Conservation (phyloP, 1,140 invertebrate genomes). For the Drosophila pseudoananassae region DNA sequence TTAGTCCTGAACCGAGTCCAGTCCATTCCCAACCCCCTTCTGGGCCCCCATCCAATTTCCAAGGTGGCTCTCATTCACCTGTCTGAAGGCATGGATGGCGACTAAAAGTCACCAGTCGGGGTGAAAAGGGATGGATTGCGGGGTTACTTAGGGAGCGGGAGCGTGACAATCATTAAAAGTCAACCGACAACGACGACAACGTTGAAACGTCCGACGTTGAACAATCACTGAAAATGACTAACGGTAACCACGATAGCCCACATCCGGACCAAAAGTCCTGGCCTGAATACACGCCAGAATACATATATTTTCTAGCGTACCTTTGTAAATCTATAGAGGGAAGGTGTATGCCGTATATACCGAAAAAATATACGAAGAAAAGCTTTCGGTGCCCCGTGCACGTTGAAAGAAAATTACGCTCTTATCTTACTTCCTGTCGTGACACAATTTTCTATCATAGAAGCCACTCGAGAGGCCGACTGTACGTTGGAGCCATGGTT, state of each 20-base stretch:
- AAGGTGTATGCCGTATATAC: too few species aligned
- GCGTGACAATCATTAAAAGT: slow-evolving; percentile 83
- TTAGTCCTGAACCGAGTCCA: slow-evolving; percentile 52
- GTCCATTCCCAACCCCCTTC: slow-evolving; percentile 9
- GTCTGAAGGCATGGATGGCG: slow-evolving; percentile 58
- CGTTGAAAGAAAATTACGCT: slow-evolving; percentile 83
- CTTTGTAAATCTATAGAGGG: not conserved
- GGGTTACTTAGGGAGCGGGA: slow-evolving; percentile 45
- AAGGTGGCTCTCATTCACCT: slow-evolving; percentile 43
- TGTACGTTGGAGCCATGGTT: slow-evolving; percentile 11
- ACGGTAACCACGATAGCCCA: slow-evolving; percentile 81
- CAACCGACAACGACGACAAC: slow-evolving; percentile 53
- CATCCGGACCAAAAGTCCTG: slow-evolving; percentile 66
- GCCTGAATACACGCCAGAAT: slow-evolving; percentile 7
- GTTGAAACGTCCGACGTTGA: slow-evolving; percentile 65
- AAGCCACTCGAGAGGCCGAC: slow-evolving; percentile 50
- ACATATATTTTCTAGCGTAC: not conserved
- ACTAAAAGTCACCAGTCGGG: not conserved
- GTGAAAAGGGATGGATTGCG: not conserved
- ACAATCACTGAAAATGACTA: slow-evolving; percentile 83
- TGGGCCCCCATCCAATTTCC: not conserved
- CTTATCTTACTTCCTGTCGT: slow-evolving; percentile 84
- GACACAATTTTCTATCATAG: slow-evolving; percentile 83
- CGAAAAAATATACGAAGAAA: slow-evolving; percentile 29
- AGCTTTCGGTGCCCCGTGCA: slow-evolving; percentile 58